phyloP scores from a whole-genome alignment of 2,113 vertebrate species.

The Catharus bicknelli region DNA sequence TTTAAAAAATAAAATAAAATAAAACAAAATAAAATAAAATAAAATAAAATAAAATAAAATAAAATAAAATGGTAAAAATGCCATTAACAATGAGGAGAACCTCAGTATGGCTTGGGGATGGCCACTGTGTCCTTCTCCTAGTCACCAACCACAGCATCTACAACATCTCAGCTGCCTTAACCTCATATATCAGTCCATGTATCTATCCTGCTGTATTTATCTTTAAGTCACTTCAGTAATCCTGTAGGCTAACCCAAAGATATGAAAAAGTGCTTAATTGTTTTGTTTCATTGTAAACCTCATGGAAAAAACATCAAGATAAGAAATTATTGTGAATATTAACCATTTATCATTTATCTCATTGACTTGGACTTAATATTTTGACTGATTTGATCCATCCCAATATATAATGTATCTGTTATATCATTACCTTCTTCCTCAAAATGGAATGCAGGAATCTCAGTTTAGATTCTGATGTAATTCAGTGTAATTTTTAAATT shows the following conservation, averaged over 20 bases:
- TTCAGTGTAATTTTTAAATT: background rate
- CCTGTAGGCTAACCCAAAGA: background rate
- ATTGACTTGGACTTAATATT: background rate
- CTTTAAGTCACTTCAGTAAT: background rate
- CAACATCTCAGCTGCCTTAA: background rate
- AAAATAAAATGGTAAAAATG: background rate
- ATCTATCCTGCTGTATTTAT: background rate
- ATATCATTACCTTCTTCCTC: background rate
- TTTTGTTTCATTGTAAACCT: background rate
- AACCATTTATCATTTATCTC: background rate
- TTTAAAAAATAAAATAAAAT: background rate
- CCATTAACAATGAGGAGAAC: background rate
- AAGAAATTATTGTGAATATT: background rate
- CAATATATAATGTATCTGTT: background rate
- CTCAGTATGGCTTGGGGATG: background rate
- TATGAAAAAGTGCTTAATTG: background rate
- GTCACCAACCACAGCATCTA: background rate
- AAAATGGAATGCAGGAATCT: background rate
- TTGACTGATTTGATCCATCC: background rate
- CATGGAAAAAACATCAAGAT: background rate
- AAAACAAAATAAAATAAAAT: background rate
- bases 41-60: too few relatives aligned
- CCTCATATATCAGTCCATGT: accelerated
- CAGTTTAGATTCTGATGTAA: background rate
- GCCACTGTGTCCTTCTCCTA: background rate